Evolutionary conservation across 2,888 invertebrate species (phyloP).

Genomic region (Calameuta filiformis): DNA sequence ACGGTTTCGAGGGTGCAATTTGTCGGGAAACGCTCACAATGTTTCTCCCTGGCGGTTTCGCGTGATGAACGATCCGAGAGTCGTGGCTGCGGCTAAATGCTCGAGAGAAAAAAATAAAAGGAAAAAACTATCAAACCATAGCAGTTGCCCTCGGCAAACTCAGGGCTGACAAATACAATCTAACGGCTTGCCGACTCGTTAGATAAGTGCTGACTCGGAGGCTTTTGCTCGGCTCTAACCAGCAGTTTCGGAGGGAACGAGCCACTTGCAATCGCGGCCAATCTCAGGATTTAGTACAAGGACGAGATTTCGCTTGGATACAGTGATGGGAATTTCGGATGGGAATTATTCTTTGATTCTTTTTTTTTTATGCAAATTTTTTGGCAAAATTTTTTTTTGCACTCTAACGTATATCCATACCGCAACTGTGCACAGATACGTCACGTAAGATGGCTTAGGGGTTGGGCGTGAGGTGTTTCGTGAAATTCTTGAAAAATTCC

Average conservation of each 20-base stretch:
- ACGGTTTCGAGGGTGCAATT: slow-evolving; percentile 33
- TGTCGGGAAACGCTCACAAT: slow-evolving; percentile 29
- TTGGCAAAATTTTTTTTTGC: no score
- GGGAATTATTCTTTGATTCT: background rate
- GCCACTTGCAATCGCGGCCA: background rate
- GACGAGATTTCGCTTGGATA: background rate
- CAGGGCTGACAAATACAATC: background rate
- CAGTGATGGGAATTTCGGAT: background rate
- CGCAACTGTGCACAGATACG: no score
- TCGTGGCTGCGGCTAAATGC: slow-evolving; percentile 24
- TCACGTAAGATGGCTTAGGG: background rate
- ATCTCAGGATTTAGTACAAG: background rate
- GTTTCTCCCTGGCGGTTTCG: slow-evolving; percentile 21
- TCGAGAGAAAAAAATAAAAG: background rate
- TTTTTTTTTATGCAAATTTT: background rate
- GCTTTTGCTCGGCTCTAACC: background rate
- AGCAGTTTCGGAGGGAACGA: background rate
- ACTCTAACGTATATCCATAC: no score
- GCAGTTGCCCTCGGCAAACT: slow-evolving; percentile 9
- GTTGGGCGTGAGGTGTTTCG: background rate
- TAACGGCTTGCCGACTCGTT: background rate
- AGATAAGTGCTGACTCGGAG: background rate
- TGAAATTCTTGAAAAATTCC: background rate
- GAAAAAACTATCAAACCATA: slow-evolving; percentile 31
- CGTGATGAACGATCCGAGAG: slow-evolving; percentile 29